Evolutionary conservation across 2,888 invertebrate genomes (phyloP).

Genomic region (Dicyrtomina minuta): DNA sequence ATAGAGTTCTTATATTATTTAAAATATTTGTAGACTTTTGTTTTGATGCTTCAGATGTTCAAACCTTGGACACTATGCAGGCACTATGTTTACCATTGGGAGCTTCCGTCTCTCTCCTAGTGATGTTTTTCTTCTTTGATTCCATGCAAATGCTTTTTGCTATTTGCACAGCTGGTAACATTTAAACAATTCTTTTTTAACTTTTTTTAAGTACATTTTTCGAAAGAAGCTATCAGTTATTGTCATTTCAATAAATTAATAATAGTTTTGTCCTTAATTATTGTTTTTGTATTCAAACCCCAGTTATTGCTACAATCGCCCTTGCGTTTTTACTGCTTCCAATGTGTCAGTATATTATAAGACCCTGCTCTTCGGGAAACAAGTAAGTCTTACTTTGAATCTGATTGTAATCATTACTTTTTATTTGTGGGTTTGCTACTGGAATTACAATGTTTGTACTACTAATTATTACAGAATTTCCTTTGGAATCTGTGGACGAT

Average conservation of each 20-base stretch:
- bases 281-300: too few relatives aligned
- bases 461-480: conserved; percentile 64
- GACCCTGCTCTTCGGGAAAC: conserved; percentile 78
- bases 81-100: conserved; percentile 93
- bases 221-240: too few relatives aligned
- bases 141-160: conserved; percentile 96
- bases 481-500: conserved; percentile 88
- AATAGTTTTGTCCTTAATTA: too few relatives aligned
- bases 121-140: conserved; percentile 99
- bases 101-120: conserved; percentile 89
- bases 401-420: too few relatives aligned
- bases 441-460: conserved; percentile 21
- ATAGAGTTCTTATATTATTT: background rate
- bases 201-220: too few relatives aligned
- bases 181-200: too few relatives aligned
- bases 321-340: conserved; percentile 93
- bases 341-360: conserved; percentile 93
- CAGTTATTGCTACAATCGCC: conserved; percentile 95
- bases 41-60: conserved; percentile 64
- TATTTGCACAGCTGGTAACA: conserved; percentile 95
- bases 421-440: too few relatives aligned
- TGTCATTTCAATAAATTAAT: too few relatives aligned
- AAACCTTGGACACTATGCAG: conserved; percentile 95
- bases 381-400: too few relatives aligned
- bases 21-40: too few relatives aligned